Percentiles rank a stretch among this genome's conserved stretches.
phyloP scores from a whole-genome alignment of 2,113 vertebrate species.

The Centrocercus urophasianus region DNA sequence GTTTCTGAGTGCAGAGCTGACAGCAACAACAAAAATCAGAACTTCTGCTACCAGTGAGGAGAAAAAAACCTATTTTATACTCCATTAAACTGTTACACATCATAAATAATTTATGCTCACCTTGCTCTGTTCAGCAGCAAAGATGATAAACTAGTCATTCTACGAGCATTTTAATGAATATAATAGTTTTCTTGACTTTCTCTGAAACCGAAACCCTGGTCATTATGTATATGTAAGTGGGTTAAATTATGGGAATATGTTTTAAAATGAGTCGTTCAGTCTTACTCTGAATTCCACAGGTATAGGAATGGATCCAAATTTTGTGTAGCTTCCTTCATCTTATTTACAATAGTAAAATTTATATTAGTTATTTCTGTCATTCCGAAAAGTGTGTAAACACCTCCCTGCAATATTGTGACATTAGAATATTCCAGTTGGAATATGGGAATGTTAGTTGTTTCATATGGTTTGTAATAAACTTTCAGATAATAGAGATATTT shows the following conservation, averaged over 20 bases:
- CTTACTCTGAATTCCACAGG: background rate
- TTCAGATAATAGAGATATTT: background rate
- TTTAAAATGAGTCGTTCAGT: background rate
- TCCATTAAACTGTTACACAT: slow-evolving; percentile 79
- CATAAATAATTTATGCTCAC: slow-evolving; percentile 79
- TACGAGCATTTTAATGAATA: slow-evolving; percentile 58
- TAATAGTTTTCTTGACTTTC: background rate
- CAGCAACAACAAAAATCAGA: slow-evolving; percentile 41
- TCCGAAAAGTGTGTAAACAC: background rate
- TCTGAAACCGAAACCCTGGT: background rate
- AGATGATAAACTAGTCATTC: slow-evolving; percentile 74
- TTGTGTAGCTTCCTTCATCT: background rate
- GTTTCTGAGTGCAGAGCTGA: slow-evolving; percentile 52
- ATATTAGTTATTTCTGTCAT: background rate
- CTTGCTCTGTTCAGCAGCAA: slow-evolving; percentile 61
- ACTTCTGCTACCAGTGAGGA: slow-evolving; percentile 64
- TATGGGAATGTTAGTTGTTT: background rate
- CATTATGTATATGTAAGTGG: background rate
- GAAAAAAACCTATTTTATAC: slow-evolving; percentile 80
- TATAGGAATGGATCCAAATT: background rate
- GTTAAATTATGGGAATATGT: background rate
- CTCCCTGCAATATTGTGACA: background rate
- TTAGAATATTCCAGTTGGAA: too few species aligned
- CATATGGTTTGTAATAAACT: background rate
- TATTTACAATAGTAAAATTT: background rate